phyloP scores from a whole-genome alignment of 2,113 vertebrate species.

The Antechinus stuartii region DNA sequence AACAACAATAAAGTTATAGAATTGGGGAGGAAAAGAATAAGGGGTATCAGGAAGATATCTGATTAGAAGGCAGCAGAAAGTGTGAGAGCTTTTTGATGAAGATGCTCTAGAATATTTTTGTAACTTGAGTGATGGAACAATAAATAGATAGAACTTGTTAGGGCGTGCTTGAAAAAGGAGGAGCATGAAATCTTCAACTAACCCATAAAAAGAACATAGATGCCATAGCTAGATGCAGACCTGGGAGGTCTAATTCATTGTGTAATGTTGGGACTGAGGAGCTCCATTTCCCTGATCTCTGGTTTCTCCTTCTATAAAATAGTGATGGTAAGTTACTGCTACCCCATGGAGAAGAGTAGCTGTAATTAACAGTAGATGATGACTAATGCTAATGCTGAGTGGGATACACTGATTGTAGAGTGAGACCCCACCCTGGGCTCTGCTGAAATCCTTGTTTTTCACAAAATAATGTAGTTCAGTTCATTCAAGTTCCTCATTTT shows the following conservation, averaged over 20 bases:
- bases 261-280: not conserved
- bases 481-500: not conserved
- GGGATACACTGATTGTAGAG: not conserved
- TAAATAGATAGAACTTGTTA: not conserved
- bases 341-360: not conserved
- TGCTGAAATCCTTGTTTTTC: not conserved
- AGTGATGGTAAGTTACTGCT: fast-evolving
- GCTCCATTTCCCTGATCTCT: not conserved
- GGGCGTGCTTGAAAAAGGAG: slow-evolving; percentile 49
- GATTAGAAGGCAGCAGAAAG: not conserved
- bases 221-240: not conserved
- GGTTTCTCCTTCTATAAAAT: fast-evolving
- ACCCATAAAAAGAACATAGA: not conserved
- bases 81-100: slow-evolving; percentile 40
- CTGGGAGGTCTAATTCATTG: not conserved
- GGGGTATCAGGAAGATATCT: not conserved
- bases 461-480: not conserved
- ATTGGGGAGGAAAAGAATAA: not conserved
- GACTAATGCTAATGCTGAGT: not conserved
- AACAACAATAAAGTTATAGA: not conserved
- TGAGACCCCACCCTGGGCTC: not conserved
- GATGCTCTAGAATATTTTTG: slow-evolving; percentile 44
- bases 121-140: not conserved
- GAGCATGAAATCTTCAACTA: not conserved
- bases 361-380: fast-evolving